These are phyloP conservation scores for Meiosimyza platycephala DNA, from an alignment of 2,888 invertebrate species.

Conservation along the genomic window DNA sequence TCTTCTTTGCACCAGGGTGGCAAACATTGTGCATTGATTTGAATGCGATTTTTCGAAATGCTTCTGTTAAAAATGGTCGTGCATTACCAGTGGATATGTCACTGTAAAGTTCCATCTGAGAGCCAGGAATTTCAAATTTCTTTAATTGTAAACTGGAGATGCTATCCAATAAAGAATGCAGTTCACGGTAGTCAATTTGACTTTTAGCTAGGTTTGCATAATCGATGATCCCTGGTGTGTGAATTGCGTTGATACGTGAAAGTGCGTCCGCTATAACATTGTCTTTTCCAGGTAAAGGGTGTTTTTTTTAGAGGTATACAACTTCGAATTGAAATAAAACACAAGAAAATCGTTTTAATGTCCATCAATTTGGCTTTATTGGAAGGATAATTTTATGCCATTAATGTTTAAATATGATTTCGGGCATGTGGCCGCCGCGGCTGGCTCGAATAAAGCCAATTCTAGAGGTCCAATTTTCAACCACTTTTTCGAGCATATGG, in stretches of 20 bases:
- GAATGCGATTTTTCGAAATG: slow-evolving; percentile 29
- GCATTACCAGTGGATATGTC: slow-evolving; percentile 24
- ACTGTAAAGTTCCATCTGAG: slow-evolving; percentile 7
- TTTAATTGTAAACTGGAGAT: slow-evolving; percentile 26
- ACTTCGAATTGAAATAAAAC: too few relatives aligned
- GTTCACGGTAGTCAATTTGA: slow-evolving; percentile 11
- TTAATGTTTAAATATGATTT: too few relatives aligned
- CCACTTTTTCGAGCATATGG: too few relatives aligned
- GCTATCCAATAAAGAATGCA: not conserved
- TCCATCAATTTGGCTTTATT: too few relatives aligned
- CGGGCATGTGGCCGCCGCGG: too few relatives aligned
- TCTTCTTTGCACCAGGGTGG: too few relatives aligned
- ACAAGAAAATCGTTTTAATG: too few relatives aligned
- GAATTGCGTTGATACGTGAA: slow-evolving; percentile 33
- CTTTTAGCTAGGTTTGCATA: slow-evolving; percentile 7
- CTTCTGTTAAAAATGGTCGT: slow-evolving; percentile 26
- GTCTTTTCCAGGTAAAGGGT: slow-evolving; percentile 31
- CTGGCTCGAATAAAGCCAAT: too few relatives aligned
- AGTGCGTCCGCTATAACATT: slow-evolving; percentile 42
- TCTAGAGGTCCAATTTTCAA: too few relatives aligned
- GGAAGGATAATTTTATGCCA: too few relatives aligned
- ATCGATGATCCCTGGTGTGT: slow-evolving; percentile 12
- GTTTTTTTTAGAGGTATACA: too few relatives aligned
- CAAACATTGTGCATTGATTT: slow-evolving; percentile 26
- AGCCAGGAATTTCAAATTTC: slow-evolving; percentile 20